Evolutionary conservation across 2,113 vertebrate genomes (phyloP).

Genomic region (Macrotis lagotis): DNA sequence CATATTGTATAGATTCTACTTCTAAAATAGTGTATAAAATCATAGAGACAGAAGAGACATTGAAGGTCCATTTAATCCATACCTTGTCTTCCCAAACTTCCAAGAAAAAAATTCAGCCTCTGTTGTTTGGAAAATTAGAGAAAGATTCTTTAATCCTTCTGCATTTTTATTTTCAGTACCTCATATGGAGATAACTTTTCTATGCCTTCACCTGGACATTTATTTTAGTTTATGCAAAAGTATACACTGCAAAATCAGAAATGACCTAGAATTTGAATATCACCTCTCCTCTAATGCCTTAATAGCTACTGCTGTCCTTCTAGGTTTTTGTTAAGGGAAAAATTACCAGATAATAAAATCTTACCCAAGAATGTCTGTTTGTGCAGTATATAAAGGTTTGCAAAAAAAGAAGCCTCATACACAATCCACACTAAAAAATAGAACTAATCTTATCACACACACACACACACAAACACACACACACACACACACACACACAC

Average conservation of each 20-base stretch:
- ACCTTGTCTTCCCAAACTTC: neutral
- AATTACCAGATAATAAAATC: neutral
- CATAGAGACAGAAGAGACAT: neutral
- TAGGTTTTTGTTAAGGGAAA: neutral
- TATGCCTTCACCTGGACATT: neutral
- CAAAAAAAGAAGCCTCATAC: neutral
- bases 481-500: too few relatives aligned
- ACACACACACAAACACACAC: too few relatives aligned
- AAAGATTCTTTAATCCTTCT: neutral
- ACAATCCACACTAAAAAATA: neutral
- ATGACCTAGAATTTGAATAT: conserved; percentile 10
- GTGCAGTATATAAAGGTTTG: neutral
- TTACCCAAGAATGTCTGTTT: neutral
- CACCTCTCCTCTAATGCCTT: conserved; percentile 20
- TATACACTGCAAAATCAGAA: conserved; percentile 1
- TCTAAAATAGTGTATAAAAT: neutral
- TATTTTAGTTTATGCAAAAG: conserved; percentile 30
- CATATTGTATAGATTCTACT: neutral
- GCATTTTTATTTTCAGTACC: conserved; percentile 3
- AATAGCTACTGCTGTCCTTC: neutral
- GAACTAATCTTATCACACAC: neutral
- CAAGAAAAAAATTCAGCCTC: neutral
- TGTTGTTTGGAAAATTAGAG: neutral
- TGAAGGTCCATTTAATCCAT: neutral
- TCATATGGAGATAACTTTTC: neutral